A percentile compares a stretch with the other conserved stretches of the same genome.
These are phyloP conservation scores for Strix uralensis DNA, from an alignment of 2,113 vertebrate genomes.

Conservation along the genomic window DNA sequence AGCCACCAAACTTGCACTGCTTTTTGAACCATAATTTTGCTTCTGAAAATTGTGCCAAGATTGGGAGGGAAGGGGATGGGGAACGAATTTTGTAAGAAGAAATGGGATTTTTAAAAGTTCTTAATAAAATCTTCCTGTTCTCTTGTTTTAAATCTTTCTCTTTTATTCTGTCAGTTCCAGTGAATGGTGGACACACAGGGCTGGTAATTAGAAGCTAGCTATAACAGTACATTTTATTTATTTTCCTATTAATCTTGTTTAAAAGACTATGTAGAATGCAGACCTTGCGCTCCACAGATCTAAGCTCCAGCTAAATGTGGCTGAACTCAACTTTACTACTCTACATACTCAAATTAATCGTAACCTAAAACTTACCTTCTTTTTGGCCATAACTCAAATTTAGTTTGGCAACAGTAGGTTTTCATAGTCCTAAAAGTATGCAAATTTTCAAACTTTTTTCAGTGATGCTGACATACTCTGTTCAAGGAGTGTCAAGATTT, in stretches of 20 bases:
- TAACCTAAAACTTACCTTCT: neutral
- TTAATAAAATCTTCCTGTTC: neutral
- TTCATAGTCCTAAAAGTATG: neutral
- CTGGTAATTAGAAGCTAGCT: neutral
- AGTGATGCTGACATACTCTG: neutral
- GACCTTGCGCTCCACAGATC: neutral
- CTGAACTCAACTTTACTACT: neutral
- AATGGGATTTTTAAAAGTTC: neutral
- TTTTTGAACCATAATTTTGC: neutral
- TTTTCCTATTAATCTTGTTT: neutral
- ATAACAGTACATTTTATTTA: neutral
- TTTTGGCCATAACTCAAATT: neutral
- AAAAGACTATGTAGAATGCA: neutral
- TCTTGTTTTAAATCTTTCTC: neutral
- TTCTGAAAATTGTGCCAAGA: neutral
- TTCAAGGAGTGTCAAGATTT: neutral
- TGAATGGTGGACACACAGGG: neutral
- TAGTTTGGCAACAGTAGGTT: neutral
- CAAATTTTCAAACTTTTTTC: neutral
- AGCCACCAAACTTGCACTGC: neutral
- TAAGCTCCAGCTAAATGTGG: neutral
- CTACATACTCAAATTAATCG: neutral
- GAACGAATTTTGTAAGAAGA: neutral
- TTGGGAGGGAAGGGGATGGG: fast-evolving
- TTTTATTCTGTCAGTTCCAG: neutral